A percentile compares a stretch with the other conserved stretches of the same genome.
Conservation (phyloP, 2,888 invertebrate species). For the Autographa pulchrina region DNA sequence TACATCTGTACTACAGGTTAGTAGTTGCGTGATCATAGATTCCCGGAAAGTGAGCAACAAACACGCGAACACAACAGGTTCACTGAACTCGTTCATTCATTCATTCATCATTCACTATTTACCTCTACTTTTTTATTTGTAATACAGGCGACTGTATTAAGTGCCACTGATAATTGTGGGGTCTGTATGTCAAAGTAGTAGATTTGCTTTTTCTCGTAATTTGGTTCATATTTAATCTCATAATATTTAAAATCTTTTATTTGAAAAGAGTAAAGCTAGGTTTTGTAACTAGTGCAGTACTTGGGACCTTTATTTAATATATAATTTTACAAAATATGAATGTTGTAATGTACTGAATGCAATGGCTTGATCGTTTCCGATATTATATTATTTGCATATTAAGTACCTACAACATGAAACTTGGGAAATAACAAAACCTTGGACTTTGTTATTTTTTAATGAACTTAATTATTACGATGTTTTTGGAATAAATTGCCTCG, state of each 20-base stretch:
- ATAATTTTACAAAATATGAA: not conserved
- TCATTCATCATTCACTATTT: too few relatives aligned
- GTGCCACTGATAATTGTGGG: too few relatives aligned
- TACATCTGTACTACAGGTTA: not conserved
- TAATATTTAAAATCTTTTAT: too few relatives aligned
- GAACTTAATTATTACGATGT: not conserved
- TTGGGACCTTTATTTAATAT: not conserved
- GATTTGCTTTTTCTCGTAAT: too few relatives aligned
- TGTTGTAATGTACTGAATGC: not conserved
- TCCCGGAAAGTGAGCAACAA: not conserved
- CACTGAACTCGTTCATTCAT: constrained; percentile 5
- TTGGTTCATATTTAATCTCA: too few relatives aligned
- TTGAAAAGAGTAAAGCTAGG: too few relatives aligned
- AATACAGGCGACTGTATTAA: too few relatives aligned
- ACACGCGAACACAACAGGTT: constrained; percentile 3
- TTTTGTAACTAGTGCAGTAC: too few relatives aligned
- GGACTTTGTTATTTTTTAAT: constrained; percentile 3
- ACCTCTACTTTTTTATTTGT: not conserved
- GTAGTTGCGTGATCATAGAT: constrained; percentile 2
- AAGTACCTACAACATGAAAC: not conserved
- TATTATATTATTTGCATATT: not conserved
- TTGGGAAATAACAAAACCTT: not conserved
- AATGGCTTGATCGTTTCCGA: not conserved
- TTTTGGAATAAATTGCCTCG: not conserved
- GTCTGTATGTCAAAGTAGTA: too few relatives aligned